Percentiles rank a stretch among this genome's conserved stretches.
phyloP scores from a whole-genome alignment of 2,113 vertebrate genomes.

The Notarius lentiginosus region DNA sequence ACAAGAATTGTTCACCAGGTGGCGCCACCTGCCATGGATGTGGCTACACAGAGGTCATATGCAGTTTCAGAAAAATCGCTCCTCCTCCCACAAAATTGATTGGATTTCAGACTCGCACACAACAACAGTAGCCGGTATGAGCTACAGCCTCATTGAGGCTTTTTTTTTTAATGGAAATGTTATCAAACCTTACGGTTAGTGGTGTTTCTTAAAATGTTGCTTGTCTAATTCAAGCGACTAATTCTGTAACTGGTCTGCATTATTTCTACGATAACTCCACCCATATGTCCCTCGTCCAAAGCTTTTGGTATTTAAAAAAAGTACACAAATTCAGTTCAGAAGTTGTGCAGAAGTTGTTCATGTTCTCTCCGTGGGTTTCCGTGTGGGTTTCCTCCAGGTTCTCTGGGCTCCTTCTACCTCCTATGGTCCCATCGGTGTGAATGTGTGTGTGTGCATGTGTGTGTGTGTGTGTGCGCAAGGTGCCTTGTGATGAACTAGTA shows the following conservation, averaged over 20 bases:
- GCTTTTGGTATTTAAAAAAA: neutral
- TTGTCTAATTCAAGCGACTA: neutral
- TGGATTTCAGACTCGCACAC: no score
- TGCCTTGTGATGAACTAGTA: neutral
- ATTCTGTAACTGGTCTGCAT: neutral
- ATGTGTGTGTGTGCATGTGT: neutral
- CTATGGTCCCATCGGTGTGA: neutral
- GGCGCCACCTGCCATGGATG: no score
- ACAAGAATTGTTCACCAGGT: no score
- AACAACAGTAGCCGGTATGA: no score
- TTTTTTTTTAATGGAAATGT: neutral
- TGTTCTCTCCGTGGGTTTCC: neutral
- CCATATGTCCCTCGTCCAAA: neutral
- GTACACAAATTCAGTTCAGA: neutral
- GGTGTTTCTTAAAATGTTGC: neutral
- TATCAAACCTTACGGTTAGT: neutral
- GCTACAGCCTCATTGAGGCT: no score
- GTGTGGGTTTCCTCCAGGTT: neutral
- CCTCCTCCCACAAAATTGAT: no score
- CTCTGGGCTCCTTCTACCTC: neutral
- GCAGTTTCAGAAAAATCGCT: no score
- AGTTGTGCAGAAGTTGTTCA: no score
- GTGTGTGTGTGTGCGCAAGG: neutral
- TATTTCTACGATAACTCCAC: neutral
- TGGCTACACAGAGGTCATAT: no score